These are phyloP conservation scores for Hydrotaea diabolus DNA, from an alignment of 2,888 invertebrate genomes.

Conservation along the genomic window DNA sequence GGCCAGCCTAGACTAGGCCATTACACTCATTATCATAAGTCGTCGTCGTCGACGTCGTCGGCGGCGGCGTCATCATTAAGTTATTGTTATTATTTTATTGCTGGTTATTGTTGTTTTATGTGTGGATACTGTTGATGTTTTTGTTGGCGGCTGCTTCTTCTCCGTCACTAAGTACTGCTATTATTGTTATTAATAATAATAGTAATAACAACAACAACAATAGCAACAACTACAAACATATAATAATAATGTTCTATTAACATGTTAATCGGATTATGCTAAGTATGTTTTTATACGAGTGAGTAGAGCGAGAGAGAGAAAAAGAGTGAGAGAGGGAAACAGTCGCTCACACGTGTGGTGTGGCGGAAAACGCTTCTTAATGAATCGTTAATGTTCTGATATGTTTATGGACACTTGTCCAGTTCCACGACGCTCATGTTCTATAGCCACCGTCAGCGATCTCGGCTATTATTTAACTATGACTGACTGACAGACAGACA, in stretches of 20 bases:
- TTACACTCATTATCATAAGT: conserved; percentile 16
- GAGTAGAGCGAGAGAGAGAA: neutral
- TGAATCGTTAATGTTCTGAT: conserved; percentile 62
- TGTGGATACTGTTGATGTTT: conserved; percentile 10
- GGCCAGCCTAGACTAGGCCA: neutral
- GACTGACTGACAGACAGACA: neutral
- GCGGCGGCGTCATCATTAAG: conserved; percentile 20
- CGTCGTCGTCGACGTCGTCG: neutral
- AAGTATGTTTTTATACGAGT: conserved; percentile 2
- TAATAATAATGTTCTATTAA: conserved; percentile 59
- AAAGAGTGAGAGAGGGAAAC: neutral
- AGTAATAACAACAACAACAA: conserved; percentile 5
- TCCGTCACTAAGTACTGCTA: conserved; percentile 1
- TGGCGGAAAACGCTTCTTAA: conserved; percentile 12
- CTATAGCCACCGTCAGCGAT: neutral
- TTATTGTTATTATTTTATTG: conserved; percentile 59
- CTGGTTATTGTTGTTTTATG: conserved; percentile 26
- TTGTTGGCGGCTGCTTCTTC: conserved; percentile 10
- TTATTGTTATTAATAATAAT: conserved; percentile 56
- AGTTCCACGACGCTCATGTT: conserved; percentile 3
- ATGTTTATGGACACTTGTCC: conserved; percentile 30
- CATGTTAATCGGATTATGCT: conserved; percentile 64
- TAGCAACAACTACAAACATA: conserved; percentile 9
- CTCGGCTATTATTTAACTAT: neutral
- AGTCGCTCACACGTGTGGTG: neutral